Evolutionary conservation across 1,140 invertebrate species (phyloP).

Genomic region (Drosophila melanica): DNA sequence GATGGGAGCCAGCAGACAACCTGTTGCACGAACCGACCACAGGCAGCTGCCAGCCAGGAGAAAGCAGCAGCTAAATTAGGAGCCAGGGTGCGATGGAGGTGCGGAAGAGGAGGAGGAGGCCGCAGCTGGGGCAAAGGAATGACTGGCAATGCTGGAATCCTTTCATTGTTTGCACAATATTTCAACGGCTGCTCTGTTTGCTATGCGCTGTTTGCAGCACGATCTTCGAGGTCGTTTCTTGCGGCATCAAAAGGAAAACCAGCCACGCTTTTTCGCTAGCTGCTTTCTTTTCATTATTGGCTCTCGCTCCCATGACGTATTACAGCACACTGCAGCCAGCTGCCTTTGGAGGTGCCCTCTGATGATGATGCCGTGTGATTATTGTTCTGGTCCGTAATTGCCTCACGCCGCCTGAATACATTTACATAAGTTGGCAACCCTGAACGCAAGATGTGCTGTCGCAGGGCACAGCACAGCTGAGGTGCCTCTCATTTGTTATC

Average conservation of each 20-base stretch:
- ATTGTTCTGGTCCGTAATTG: slow-evolving; percentile 49
- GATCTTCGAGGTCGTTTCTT: slow-evolving; percentile 10
- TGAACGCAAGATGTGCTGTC: neutral
- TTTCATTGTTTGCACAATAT: slow-evolving; percentile 37
- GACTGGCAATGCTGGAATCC: slow-evolving; percentile 26
- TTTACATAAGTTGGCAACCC: slow-evolving; percentile 34
- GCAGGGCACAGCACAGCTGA: neutral
- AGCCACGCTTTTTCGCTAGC: slow-evolving; percentile 2
- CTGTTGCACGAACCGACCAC: slow-evolving; percentile 26
- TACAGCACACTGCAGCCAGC: slow-evolving; percentile 7
- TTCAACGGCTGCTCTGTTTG: slow-evolving; percentile 16
- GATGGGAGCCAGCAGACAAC: slow-evolving; percentile 4
- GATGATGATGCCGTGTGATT: slow-evolving; percentile 25
- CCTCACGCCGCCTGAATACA: slow-evolving; percentile 41
- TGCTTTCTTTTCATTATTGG: slow-evolving; percentile 67
- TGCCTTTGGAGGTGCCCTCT: neutral
- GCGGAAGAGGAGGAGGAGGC: too few relatives aligned
- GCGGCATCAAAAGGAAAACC: slow-evolving; percentile 45
- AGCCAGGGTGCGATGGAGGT: too few relatives aligned
- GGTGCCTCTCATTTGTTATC: slow-evolving; percentile 43
- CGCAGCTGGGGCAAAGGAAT: slow-evolving; percentile 1
- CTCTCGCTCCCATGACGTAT: slow-evolving; percentile 16
- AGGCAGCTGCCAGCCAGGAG: neutral
- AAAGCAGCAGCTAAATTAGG: neutral
- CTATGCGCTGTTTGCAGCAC: neutral